Evolutionary conservation across 2,113 vertebrate genomes (phyloP), one percentile per base, ranked within the genome.

Genomic region (Alligator mississippiensis): DNA sequence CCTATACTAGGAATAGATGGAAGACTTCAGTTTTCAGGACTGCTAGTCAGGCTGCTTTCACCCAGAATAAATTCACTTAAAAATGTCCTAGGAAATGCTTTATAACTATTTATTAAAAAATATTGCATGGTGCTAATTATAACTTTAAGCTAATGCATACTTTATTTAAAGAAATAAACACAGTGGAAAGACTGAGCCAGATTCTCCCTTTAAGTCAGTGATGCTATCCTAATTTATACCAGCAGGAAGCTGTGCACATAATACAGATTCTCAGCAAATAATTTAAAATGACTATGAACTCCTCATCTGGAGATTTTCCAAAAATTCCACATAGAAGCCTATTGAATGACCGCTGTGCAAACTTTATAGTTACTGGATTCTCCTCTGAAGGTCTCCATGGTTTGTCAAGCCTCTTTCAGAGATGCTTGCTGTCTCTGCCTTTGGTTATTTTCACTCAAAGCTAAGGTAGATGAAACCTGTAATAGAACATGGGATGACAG

Each of bases 1-100:
- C 68, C 47, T 57, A n/a, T 38, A 59, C 62, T 85, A 90, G 80
- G 82, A 96, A 66, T 57, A 90, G 90, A 78, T 60, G 88, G 75
- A 90, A 89, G 19, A 60, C 59, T 27, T 13, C n/a, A 11, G 10
- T n/a, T 34, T 60, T 18, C 12, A 21, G 28, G 77, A 79, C 72
- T 95, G 90, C 90, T 74, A 87, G 34, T 83, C 75, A 82, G 21
- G 3, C n/a, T 82, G 54, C 24, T 90, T 86, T 78, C 27, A 64
- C 17, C 58, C 55, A 61, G 64, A 70, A 86, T 54, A 61, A 88
- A 80, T 84, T 9, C 3, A 86, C 77, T 34, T 27, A 54, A 54
- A 21, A 54, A 4, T 66, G 86, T 82, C 62, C 80, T 72, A 34
- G 82, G 24, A 77, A 89, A 64, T 82, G 59, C 47, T 89, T 87